phyloP scores from a whole-genome alignment of 2,888 invertebrate genomes.

The Sarcophaga rosellei region DNA sequence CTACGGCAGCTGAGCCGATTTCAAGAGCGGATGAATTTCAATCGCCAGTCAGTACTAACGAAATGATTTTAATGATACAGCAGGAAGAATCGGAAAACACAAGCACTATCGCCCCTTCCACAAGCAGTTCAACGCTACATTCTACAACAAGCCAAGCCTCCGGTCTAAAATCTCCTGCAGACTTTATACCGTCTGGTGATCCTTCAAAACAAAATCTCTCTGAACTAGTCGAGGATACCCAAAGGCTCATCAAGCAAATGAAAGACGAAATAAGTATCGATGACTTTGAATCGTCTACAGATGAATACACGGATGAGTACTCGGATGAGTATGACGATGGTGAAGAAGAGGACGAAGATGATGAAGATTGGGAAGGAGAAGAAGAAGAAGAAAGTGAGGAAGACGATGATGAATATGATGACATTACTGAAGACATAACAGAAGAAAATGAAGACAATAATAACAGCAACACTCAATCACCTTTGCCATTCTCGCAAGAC shows the following conservation, averaged over 20 bases:
- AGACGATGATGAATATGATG: conserved; percentile 73
- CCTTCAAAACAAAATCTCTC: conserved; percentile 80
- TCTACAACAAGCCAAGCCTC: conserved; percentile 72
- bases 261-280: conserved; percentile 85
- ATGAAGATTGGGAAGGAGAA: conserved; percentile 75
- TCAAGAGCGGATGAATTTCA: conserved; percentile 63
- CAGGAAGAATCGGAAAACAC: conserved; percentile 27
- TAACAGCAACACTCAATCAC: conserved; percentile 24
- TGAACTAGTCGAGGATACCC: conserved; percentile 84
- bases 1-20: conserved; percentile 43
- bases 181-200: conserved; percentile 78
- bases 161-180: conserved; percentile 70
- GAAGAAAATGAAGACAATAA: conserved; percentile 64
- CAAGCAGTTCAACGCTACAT: conserved; percentile 72
- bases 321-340: conserved; percentile 82
- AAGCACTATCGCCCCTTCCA: conserved; percentile 67
- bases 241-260: conserved; percentile 85
- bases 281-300: conserved; percentile 80
- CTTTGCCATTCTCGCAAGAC: conserved; percentile 34
- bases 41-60: conserved; percentile 72
- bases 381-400: conserved; percentile 71
- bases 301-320: conserved; percentile 82
- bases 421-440: conserved; percentile 71
- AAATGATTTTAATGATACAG: conserved; percentile 71
- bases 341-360: conserved; percentile 75